Base-by-base conservation (phyloP, 2,888 invertebrate genomes). In the Catonia carolina region DNA sequence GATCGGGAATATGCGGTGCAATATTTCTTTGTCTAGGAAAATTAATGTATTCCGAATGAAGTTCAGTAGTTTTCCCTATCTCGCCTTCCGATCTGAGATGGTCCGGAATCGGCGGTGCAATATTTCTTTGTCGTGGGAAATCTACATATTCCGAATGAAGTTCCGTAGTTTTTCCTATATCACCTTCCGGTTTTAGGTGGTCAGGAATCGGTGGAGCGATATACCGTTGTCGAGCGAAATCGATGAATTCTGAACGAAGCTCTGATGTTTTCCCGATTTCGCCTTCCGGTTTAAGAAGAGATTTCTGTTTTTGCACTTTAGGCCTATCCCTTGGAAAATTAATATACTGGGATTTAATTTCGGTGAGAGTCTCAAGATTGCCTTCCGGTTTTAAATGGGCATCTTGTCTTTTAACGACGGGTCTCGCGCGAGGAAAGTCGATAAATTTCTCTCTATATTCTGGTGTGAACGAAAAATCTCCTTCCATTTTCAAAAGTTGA, bases 351-450 rank as follows among this genome's bases (percentile, higher is more conserved):
- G 61, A 48, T 53, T 59, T 58, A 5, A 56, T 14, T 56, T 62
- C 64, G 1, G 64, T 58, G 2, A 49, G 23, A 1, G 36, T 47
- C 15, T 7, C 48, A 10, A 60, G 36, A 3, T 53, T 36, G 4
- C 61, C 61, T 31, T 58, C 63, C 0, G 60, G 62, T 20, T 59
- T 61, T 15, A 64, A 54, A 36, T 41, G 47, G 22, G 60, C 60
- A 1, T 60, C 42, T 6, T 58, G 60, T 23, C 60, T 41, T 36
- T 62, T 58, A 8, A 60, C 55, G 2, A 59, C 39, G 1, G 61
- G 62, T 7, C 64, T 27, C 8, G 57, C 45, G 1, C 63, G 56
- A 14, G 63, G 63, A 42, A 61, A 63, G 37, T 64, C 60, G 18
- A 33, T 58, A 53, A 15, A 60, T 23, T 56, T 50, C n/a, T 56